Evolutionary conservation across 2,113 vertebrate genomes (phyloP).

Genomic region (Anarhynchus alexandrinus): DNA sequence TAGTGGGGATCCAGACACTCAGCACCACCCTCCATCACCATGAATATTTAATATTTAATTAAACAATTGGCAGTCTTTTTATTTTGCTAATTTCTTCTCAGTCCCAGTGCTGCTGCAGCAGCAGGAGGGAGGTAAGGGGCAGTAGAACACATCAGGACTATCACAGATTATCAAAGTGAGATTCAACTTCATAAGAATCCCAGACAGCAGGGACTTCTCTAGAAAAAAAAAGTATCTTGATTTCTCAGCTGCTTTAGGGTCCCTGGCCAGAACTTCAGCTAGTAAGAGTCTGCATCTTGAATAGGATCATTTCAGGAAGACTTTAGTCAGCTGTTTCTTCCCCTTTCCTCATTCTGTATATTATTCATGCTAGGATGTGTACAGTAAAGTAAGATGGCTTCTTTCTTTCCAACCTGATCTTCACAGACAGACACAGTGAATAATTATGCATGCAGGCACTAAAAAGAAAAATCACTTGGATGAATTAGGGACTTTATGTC

Average conservation of each 20-base stretch:
- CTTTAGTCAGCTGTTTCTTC: background rate
- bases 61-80: background rate
- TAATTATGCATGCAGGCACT: background rate
- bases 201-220: background rate
- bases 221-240: background rate
- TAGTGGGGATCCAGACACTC: background rate
- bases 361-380: background rate
- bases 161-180: background rate
- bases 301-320: background rate
- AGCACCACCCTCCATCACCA: background rate
- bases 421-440: background rate
- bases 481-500: constrained; percentile 7
- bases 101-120: background rate
- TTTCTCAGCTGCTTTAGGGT: background rate
- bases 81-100: background rate
- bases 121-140: background rate
- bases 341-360: background rate
- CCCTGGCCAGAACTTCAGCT: background rate
- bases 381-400: background rate
- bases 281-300: background rate
- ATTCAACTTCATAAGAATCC: background rate
- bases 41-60: constrained; percentile 8
- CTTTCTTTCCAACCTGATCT: background rate
- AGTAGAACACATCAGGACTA: background rate
- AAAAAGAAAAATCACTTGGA: background rate